Evolutionary conservation across 2,888 invertebrate species (phyloP), one percentile per base, ranked within the genome.

Genomic region (Isoperla grammatica): DNA sequence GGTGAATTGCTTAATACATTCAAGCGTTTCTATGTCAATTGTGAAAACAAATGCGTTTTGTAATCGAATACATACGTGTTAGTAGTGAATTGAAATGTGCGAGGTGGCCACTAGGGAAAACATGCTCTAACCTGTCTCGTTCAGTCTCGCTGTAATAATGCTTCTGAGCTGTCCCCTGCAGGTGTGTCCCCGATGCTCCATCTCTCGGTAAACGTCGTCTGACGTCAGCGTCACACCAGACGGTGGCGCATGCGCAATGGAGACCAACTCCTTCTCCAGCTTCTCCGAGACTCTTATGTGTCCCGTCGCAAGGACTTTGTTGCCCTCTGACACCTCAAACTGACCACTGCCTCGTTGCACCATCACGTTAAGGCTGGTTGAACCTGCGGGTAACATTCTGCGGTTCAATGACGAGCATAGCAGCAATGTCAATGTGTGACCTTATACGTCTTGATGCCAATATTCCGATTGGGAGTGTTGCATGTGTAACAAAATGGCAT

Each of bases 271-370:
- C 37, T 53, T 53, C 39, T 37, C 53, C 4, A 39, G 8, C 2
- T 17, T 37, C 20, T 53, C 53, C 2, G 59, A 12, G 5, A 46
- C 20, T 20, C 13, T 12, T 6, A 57, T 48, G 11, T 4, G 13
- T 2, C 57, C 57, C 19, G 48, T 48, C 6, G 37, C 53, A 2
- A 53, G 20, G n/a, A 57, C 17, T 19, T 35, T 37, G 35, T 37
- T 46, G 22, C 19, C 12, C 2, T 17, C 78, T 42, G 71, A 68
- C 39, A 79, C 74, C 65, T 79, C 78, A 70, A 79, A 79, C 48
- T 72, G 68, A n/a, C 73, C 73, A 54, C 67, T 69, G 13, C 68
- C 68, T 57, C 69, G 69, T 65, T 72, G 69, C 55, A 74, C 66
- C 58, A 69, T 68, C 15, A 74, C 67, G 23, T 69, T 63, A 61